phyloP scores from a whole-genome alignment of 1,140 invertebrate genomes.

The Penaeus japonicus region DNA sequence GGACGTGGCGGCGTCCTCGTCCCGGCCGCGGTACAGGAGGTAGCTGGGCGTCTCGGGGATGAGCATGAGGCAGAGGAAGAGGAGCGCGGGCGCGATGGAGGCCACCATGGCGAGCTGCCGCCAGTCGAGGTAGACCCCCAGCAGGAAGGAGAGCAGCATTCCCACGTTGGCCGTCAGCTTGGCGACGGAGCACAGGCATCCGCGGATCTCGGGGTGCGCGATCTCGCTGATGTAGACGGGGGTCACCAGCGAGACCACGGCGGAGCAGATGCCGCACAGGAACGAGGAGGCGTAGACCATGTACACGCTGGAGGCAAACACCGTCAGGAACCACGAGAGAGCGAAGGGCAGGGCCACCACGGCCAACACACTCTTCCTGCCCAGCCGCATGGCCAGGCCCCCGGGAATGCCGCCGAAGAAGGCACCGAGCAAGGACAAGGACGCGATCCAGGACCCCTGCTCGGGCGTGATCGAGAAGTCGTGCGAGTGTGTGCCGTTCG shows the following conservation, averaged over 20 bases:
- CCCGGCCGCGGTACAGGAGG: conserved; percentile 76
- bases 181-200: conserved; percentile 82
- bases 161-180: conserved; percentile 86
- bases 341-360: conserved; percentile 76
- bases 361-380: conserved; percentile 74
- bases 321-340: conserved; percentile 80
- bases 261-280: conserved; percentile 80
- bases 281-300: conserved; percentile 81
- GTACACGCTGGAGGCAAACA: conserved; percentile 77
- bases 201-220: conserved; percentile 82
- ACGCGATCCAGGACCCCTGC: conserved; percentile 83
- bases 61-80: conserved; percentile 64
- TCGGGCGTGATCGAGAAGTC: conserved; percentile 71
- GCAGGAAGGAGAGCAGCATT: conserved; percentile 79
- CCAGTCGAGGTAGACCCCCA: conserved; percentile 84
- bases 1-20: conserved; percentile 79
- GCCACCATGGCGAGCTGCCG: conserved; percentile 79
- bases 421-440: conserved; percentile 79
- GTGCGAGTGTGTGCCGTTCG: conserved; percentile 61
- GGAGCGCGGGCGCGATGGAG: conserved; percentile 72
- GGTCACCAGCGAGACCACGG: conserved; percentile 79
- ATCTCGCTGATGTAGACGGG: conserved; percentile 92
- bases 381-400: conserved; percentile 76
- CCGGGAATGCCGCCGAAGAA: conserved; percentile 80
- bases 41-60: conserved; percentile 86